Percentiles rank a stretch among this genome's conserved stretches.
Conservation (phyloP, 2,113 vertebrate genomes). For the Istiophorus platypterus region DNA sequence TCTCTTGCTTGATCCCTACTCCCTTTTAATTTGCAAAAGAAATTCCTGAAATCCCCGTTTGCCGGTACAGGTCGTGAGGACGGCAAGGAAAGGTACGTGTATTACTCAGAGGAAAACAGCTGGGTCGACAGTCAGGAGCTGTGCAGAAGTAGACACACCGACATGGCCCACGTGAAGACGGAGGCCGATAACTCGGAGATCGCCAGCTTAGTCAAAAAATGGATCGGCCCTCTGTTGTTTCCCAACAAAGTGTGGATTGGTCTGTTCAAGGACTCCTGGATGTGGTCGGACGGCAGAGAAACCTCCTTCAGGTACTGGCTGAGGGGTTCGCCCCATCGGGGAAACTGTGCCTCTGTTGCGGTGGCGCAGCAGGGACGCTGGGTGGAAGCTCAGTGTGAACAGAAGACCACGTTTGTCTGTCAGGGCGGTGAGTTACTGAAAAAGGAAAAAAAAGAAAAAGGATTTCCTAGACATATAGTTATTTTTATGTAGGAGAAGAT, state of each 20-base stretch:
- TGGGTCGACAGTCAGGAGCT: slow-evolving; percentile 14
- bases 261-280: slow-evolving; percentile 34
- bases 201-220: accelerated
- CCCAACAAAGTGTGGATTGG: slow-evolving; percentile 8
- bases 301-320: slow-evolving; percentile 54
- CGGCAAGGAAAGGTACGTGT: not conserved
- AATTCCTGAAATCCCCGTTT: not conserved
- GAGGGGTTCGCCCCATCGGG: accelerated
- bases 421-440: slow-evolving; percentile 42
- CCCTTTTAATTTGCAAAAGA: not conserved
- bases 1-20: not conserved
- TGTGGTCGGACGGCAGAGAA: slow-evolving; percentile 28
- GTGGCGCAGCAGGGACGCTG: slow-evolving; percentile 11
- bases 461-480: no score
- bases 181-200: not conserved
- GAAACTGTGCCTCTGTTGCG: slow-evolving; percentile 19
- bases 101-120: accelerated
- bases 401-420: slow-evolving; percentile 28
- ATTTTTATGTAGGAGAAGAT: no score
- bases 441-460: no score
- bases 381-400: not conserved
- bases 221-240: not conserved
- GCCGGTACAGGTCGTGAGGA: not conserved
- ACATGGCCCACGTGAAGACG: not conserved
- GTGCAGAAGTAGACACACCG: slow-evolving; percentile 29